phyloP scores from a whole-genome alignment of 2,797 vertebrate species.

The Eidolon dupreanum region DNA sequence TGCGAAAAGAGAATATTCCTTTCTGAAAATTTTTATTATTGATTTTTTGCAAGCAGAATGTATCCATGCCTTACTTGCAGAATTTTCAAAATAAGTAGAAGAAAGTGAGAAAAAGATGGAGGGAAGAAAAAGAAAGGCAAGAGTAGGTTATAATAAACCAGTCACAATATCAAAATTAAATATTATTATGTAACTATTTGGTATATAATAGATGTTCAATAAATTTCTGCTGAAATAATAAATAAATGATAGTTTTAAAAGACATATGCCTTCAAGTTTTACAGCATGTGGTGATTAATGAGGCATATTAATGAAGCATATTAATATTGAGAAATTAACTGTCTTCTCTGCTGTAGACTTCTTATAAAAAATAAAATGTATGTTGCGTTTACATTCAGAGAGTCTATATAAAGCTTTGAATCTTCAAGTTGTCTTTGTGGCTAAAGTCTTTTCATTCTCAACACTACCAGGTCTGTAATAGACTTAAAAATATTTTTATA shows the following conservation, averaged over 20 bases:
- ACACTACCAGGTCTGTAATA: not conserved
- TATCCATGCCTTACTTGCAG: not conserved
- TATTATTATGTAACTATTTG: not conserved
- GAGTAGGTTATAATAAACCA: not conserved
- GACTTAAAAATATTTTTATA: not conserved
- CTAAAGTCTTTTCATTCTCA: not conserved
- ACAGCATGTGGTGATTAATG: conserved; percentile 6
- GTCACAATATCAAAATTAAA: not conserved
- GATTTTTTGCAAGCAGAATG: not conserved
- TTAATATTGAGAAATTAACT: conserved; percentile 58
- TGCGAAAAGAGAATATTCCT: not conserved
- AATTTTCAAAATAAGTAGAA: not conserved
- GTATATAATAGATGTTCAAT: not conserved
- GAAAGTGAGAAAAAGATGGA: not conserved
- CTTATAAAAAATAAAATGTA: conserved; percentile 50
- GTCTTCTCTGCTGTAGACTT: conserved; percentile 29
- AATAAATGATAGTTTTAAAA: not conserved
- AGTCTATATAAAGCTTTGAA: not conserved
- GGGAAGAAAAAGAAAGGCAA: not conserved
- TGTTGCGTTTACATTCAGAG: not conserved
- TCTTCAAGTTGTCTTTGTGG: not conserved
- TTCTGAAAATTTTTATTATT: not conserved
- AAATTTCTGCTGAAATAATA: not conserved
- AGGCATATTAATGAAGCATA: not conserved
- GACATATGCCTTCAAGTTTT: not conserved